A percentile compares a stretch with the other conserved stretches of the same genome.
Evolutionary conservation across 2,113 vertebrate species (phyloP).

Genomic region (Podocnemis expansa): DNA sequence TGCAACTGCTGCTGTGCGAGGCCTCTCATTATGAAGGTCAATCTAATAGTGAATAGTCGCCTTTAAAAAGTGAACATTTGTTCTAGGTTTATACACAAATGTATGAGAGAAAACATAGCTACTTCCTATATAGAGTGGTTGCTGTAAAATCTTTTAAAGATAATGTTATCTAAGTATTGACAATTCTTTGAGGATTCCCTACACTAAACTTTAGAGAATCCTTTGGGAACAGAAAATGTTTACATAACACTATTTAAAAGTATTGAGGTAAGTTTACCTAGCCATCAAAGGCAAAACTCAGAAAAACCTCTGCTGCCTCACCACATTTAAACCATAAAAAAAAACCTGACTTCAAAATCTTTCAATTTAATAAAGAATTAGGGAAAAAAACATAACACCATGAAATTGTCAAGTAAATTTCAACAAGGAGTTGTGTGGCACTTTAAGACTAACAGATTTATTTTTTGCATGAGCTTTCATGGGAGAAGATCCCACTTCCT

Average conservation of each 20-base stretch:
- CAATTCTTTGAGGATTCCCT: background rate
- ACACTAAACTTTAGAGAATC: background rate
- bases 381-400: background rate
- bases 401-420: background rate
- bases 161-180: background rate
- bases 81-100: background rate
- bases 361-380: background rate
- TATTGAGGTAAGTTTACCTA: background rate
- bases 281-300: conserved; percentile 15
- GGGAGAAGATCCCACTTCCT: too few relatives aligned
- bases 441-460: too few relatives aligned
- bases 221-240: background rate
- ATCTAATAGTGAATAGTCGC: rapidly evolving
- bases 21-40: background rate
- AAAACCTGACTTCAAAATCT: conserved; percentile 23
- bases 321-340: background rate
- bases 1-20: background rate
- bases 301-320: background rate
- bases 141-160: background rate
- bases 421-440: too few relatives aligned
- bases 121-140: background rate
- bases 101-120: background rate
- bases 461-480: too few relatives aligned
- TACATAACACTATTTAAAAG: background rate
- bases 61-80: background rate